These are phyloP conservation scores for Pocillopora verrucosa DNA, from an alignment of 64 coral and sea anemone species.

Conservation along the genomic window DNA sequence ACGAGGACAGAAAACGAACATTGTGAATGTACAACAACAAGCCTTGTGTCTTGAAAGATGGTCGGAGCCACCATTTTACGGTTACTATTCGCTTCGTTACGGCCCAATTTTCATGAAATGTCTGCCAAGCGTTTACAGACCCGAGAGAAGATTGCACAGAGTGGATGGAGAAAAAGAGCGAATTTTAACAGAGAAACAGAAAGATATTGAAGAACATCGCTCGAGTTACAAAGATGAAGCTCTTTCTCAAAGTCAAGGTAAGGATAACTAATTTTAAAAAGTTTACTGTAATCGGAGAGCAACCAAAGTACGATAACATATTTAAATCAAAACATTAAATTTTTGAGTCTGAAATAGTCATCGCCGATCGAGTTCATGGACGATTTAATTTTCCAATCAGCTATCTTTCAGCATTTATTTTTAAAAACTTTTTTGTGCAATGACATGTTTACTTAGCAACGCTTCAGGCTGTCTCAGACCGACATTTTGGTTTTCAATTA, in stretches of 20 bases:
- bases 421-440: neutral
- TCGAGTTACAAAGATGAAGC: constrained; percentile 3
- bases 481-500: neutral
- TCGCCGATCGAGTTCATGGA: too few species aligned
- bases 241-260: neutral
- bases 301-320: neutral
- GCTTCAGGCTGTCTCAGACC: neutral
- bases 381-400: too few species aligned
- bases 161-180: neutral
- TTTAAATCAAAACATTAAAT: too few species aligned
- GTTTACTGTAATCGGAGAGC: neutral
- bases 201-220: neutral
- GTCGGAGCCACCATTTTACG: neutral
- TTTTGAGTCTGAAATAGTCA: too few species aligned
- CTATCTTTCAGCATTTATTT: too few species aligned
- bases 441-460: neutral
- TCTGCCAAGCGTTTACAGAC: neutral
- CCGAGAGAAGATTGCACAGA: neutral
- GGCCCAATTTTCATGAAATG: constrained; percentile 18
- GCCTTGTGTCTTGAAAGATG: neutral
- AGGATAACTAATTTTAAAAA: neutral
- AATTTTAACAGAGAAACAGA: neutral
- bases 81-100: constrained; percentile 2
- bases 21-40: neutral
- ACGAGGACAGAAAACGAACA: neutral